Percentiles rank a stretch among this genome's conserved stretches.
Conservation (phyloP, 2,797 vertebrate species). For the Pelochelys cantorii region DNA sequence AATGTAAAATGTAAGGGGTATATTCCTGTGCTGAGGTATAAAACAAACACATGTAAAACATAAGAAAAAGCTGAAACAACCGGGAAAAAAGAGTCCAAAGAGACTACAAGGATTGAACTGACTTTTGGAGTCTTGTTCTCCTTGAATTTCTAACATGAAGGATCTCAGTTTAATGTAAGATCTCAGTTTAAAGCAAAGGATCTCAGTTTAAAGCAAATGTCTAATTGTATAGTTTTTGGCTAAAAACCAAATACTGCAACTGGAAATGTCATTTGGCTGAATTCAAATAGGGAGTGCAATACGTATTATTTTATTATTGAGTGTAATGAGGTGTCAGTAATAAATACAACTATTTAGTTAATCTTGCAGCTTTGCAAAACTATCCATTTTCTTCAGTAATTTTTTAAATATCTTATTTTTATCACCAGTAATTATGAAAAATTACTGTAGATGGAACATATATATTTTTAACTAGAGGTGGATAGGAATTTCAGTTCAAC, state of each 20-base stretch:
- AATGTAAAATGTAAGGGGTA: conserved; percentile 60
- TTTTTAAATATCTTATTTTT: neutral
- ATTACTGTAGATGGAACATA: neutral
- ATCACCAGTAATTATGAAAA: neutral
- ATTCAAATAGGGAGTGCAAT: neutral
- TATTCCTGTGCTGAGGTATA: conserved; percentile 73
- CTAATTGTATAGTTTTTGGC: neutral
- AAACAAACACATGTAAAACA: conserved; percentile 73
- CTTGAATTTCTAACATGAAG: conserved; percentile 55
- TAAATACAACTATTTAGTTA: neutral
- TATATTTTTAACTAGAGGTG: neutral
- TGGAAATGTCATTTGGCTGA: neutral
- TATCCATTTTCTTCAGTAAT: neutral
- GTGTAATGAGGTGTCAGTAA: rapidly evolving
- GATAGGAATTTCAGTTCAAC: neutral
- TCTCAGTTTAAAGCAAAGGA: neutral
- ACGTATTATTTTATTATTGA: neutral
- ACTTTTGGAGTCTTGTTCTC: conserved; percentile 61
- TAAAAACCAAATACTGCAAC: neutral
- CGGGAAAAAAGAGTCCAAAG: conserved; percentile 72
- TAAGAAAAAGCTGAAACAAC: conserved; percentile 72
- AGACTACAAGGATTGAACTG: conserved; percentile 55
- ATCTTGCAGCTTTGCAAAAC: neutral
- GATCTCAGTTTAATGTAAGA: conserved; percentile 38
- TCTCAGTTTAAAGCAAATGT: conserved; percentile 1